Evolutionary conservation across 2,888 invertebrate genomes (phyloP).

Genomic region (Cheilosia soror): DNA sequence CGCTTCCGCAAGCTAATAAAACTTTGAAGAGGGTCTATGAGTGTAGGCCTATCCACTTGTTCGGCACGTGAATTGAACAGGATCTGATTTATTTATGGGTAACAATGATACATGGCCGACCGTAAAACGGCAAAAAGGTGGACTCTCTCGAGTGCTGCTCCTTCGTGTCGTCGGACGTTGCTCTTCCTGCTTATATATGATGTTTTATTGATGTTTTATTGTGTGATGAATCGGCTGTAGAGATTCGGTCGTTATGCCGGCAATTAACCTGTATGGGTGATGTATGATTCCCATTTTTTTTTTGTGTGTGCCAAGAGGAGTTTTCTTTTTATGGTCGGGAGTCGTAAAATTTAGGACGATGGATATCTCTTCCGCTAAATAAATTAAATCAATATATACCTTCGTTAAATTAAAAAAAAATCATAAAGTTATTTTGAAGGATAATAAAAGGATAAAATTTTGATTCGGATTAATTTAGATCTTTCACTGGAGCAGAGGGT

Average conservation of each 20-base stretch:
- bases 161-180: neutral
- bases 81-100: slow-evolving; percentile 48
- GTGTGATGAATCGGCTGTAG: slow-evolving; percentile 45
- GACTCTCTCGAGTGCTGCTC: slow-evolving; percentile 6
- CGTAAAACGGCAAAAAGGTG: slow-evolving; percentile 6
- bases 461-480: neutral
- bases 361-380: slow-evolving; percentile 42
- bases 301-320: neutral
- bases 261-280: slow-evolving; percentile 40
- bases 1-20: slow-evolving; percentile 54
- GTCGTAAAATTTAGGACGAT: slow-evolving; percentile 9
- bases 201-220: slow-evolving; percentile 57
- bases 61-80: slow-evolving; percentile 48
- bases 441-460: neutral
- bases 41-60: slow-evolving; percentile 1
- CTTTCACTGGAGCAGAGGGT: too few relatives aligned
- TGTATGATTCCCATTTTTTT: neutral
- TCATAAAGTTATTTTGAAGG: slow-evolving; percentile 7
- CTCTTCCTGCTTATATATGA: slow-evolving; percentile 13
- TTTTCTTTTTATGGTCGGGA: slow-evolving; percentile 13
- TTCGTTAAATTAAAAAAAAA: neutral
- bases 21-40: slow-evolving; percentile 42
- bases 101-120: slow-evolving; percentile 50
- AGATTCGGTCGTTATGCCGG: slow-evolving; percentile 30
- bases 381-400: slow-evolving; percentile 17